phyloP scores from a whole-genome alignment of 2,797 vertebrate species.

The Urophycis tenuis region DNA sequence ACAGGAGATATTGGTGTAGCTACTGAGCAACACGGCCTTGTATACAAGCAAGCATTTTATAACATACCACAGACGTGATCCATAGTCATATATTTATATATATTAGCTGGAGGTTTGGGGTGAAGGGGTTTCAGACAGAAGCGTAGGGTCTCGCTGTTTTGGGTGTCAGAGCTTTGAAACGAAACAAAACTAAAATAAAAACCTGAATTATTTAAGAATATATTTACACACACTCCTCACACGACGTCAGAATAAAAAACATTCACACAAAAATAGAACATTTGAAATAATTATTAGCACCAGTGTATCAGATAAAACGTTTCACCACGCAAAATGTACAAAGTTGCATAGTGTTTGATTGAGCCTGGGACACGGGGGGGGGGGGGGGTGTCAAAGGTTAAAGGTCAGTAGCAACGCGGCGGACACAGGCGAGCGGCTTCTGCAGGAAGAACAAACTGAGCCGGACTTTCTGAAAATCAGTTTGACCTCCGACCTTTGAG shows the following conservation, averaged over 20 bases:
- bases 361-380: constrained; percentile 36
- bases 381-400: constrained; percentile 32
- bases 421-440: not conserved
- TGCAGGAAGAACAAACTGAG: not conserved
- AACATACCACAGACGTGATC: constrained; percentile 53
- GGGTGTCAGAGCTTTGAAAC: not conserved
- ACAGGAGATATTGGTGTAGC: constrained; percentile 47
- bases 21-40: constrained; percentile 57
- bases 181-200: not conserved
- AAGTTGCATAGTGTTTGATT: constrained; percentile 92
- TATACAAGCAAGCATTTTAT: constrained; percentile 62
- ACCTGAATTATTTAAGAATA: constrained; percentile 74
- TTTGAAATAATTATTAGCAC: constrained; percentile 99
- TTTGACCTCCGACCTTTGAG: not conserved
- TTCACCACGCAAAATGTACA: constrained; percentile 86
- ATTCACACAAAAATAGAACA: constrained; percentile 98
- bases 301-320: constrained; percentile 97
- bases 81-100: constrained; percentile 1
- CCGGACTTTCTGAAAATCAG: not conserved
- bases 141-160: constrained; percentile 24
- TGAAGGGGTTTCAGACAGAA: constrained; percentile 52
- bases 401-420: not conserved
- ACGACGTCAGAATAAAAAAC: constrained; percentile 82
- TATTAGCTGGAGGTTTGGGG: constrained; percentile 43
- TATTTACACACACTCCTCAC: constrained; percentile 88